Conservation (phyloP, 2,797 vertebrate species). For the Gambelia wislizenii region DNA sequence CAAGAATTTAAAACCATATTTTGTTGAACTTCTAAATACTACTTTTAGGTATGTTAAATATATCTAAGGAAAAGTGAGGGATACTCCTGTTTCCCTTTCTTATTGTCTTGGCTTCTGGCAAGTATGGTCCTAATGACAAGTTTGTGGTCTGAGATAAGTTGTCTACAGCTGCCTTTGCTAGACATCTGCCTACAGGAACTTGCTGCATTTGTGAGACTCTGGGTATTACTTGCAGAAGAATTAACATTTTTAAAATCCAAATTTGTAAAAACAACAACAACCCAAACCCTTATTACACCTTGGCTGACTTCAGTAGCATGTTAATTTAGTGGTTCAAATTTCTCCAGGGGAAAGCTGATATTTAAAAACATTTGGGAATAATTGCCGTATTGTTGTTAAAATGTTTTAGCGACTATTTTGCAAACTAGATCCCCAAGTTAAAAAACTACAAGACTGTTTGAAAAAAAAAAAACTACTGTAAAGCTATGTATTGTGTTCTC, state of each 20-base stretch:
- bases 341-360: not conserved
- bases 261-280: not conserved
- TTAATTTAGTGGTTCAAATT: conserved; percentile 9
- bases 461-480: not conserved
- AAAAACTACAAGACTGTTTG: not conserved
- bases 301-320: not conserved
- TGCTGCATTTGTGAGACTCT: not conserved
- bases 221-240: not conserved
- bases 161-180: not conserved
- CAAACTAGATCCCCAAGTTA: not conserved
- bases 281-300: not conserved
- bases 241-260: conserved; percentile 5
- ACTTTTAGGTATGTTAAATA: conserved; percentile 14
- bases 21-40: too few relatives aligned
- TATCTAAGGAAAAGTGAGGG: not conserved
- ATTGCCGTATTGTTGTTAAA: conserved; percentile 25
- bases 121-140: not conserved
- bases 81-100: not conserved
- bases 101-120: not conserved
- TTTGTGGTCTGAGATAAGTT: not conserved
- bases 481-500: not conserved
- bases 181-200: not conserved
- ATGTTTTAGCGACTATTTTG: conserved; percentile 13
- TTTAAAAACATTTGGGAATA: conserved; percentile 13
- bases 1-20: too few relatives aligned